Evolutionary conservation across 2,888 invertebrate species (phyloP).

Genomic region (Trypoxylon attenuatum): DNA sequence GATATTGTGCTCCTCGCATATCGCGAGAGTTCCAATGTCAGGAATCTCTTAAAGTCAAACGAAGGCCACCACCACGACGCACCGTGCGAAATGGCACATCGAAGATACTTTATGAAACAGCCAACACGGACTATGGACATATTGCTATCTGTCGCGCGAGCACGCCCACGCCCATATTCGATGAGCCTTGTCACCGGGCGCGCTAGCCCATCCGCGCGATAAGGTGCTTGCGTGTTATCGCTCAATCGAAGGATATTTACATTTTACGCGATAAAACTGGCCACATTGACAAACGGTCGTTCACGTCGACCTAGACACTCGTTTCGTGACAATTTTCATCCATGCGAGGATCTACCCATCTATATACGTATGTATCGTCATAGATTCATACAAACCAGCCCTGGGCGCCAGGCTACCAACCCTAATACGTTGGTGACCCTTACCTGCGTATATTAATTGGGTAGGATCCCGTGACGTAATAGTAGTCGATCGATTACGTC

Average conservation of each 20-base stretch:
- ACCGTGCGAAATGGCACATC: too few species aligned
- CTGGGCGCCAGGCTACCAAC: too few species aligned
- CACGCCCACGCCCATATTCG: neutral
- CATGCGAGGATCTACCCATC: slow-evolving; percentile 14
- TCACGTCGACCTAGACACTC: neutral
- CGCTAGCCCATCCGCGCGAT: neutral
- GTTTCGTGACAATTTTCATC: slow-evolving; percentile 11
- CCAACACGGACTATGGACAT: too few species aligned
- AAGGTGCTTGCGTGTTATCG: neutral
- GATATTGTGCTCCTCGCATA: too few species aligned
- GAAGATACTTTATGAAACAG: too few species aligned
- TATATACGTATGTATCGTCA: slow-evolving; percentile 15
- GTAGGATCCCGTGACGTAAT: slow-evolving; percentile 42
- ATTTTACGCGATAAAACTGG: neutral
- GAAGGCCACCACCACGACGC: too few species aligned
- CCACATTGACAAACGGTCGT: slow-evolving; percentile 7
- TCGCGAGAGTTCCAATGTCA: too few species aligned
- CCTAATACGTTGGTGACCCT: too few species aligned
- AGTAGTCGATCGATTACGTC: slow-evolving; percentile 49
- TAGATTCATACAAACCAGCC: slow-evolving; percentile 1
- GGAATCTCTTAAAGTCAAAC: too few species aligned
- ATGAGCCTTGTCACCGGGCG: neutral
- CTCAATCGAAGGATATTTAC: slow-evolving; percentile 8
- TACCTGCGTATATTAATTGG: slow-evolving; percentile 36
- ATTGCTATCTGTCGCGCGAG: neutral